Conservation (phyloP, 2,797 vertebrate genomes). For the Masticophis lateralis region DNA sequence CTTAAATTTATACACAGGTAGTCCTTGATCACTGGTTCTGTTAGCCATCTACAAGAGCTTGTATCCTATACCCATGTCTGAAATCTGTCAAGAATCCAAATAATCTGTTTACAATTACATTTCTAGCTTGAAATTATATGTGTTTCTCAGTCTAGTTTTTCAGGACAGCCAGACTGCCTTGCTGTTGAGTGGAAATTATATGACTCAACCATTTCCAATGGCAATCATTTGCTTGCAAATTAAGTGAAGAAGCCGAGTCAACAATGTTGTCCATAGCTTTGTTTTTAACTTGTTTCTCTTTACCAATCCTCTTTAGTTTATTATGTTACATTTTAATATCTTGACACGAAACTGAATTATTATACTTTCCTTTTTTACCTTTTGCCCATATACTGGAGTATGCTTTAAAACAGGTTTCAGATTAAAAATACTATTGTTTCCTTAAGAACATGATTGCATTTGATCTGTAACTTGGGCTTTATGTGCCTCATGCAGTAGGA, state of each 20-base stretch:
- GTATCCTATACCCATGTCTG: neutral
- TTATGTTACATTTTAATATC: neutral
- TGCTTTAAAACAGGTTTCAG: neutral
- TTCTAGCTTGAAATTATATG: neutral
- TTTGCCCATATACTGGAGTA: neutral
- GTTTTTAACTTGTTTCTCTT: neutral
- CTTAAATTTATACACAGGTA: neutral
- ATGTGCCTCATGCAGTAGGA: neutral
- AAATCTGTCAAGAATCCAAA: neutral
- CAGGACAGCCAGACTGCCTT: neutral
- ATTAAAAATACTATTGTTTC: neutral
- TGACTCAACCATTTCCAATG: neutral
- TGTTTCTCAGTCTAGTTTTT: neutral
- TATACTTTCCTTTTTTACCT: neutral
- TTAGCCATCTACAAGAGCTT: neutral
- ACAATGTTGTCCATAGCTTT: neutral
- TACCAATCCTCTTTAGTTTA: neutral
- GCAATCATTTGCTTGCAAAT: conserved; percentile 28
- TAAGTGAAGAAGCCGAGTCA: neutral
- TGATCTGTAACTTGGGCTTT: neutral
- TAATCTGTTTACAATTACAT: neutral
- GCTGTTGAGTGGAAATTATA: neutral
- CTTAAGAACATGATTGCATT: neutral
- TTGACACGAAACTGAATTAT: neutral
- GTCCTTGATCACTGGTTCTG: neutral